Evolutionary conservation across 2,888 invertebrate genomes (phyloP).

Genomic region (Agrochola litura): DNA sequence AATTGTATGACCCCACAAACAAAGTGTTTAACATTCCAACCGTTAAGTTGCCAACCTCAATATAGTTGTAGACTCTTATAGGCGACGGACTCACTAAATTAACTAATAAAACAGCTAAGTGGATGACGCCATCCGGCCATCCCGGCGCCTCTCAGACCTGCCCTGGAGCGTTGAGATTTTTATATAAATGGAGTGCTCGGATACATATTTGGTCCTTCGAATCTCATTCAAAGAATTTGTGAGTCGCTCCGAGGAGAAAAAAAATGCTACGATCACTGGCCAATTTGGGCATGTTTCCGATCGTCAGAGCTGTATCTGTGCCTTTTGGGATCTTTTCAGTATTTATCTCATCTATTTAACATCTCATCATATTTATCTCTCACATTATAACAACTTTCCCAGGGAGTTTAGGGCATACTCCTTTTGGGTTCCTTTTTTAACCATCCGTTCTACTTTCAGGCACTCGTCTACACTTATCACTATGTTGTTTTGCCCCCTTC

Average conservation of each 20-base stretch:
- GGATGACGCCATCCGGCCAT: conserved; percentile 63
- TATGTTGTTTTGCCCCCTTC: not conserved
- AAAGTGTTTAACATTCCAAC: conserved; percentile 47
- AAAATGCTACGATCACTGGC: not conserved
- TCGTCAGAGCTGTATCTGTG: too few relatives aligned
- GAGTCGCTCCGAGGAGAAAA: not conserved
- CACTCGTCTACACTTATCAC: not conserved
- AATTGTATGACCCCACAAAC: conserved; percentile 39
- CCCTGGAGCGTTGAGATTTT: conserved; percentile 31
- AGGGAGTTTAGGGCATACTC: too few relatives aligned
- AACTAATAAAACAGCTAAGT: conserved; percentile 66
- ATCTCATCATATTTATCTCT: too few relatives aligned
- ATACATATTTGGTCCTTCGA: conserved; percentile 10
- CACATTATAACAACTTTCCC: too few relatives aligned
- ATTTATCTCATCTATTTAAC: too few relatives aligned
- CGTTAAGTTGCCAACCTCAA: conserved; percentile 56
- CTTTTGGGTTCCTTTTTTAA: too few relatives aligned
- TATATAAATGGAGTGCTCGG: conserved; percentile 21
- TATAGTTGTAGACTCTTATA: conserved; percentile 47
- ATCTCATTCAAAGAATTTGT: not conserved
- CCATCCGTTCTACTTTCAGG: not conserved
- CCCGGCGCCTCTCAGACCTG: conserved; percentile 57
- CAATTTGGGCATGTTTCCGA: too few relatives aligned
- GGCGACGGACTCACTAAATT: conserved; percentile 57
- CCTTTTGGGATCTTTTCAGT: too few relatives aligned